These are phyloP conservation scores for Sesia bembeciformis DNA, from an alignment of 2,888 invertebrate species.

Conservation along the genomic window DNA sequence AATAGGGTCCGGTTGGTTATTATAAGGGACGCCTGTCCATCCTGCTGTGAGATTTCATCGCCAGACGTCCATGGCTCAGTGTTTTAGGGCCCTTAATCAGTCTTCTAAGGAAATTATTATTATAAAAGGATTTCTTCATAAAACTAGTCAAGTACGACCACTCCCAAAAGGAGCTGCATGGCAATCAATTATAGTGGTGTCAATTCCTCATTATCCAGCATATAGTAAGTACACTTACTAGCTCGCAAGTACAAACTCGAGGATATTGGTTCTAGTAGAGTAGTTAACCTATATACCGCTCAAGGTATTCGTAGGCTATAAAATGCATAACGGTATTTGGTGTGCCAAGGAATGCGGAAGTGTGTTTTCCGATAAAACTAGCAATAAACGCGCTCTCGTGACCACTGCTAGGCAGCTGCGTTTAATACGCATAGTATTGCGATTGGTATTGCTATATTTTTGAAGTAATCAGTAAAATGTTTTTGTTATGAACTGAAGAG, in stretches of 20 bases:
- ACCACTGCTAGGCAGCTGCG: constrained; percentile 18
- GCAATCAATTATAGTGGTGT: background rate
- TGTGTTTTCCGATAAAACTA: constrained; percentile 57
- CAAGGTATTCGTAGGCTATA: constrained; percentile 19
- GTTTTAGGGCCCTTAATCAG: too few species aligned
- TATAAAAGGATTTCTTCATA: too few species aligned
- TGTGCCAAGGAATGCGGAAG: constrained; percentile 55
- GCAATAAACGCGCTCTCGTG: constrained; percentile 47
- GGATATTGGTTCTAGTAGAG: background rate
- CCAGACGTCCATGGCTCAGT: too few species aligned
- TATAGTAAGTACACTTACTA: background rate
- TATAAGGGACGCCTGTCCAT: too few species aligned
- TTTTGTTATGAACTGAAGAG: too few species aligned
- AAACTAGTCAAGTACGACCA: too few species aligned
- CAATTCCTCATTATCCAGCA: background rate
- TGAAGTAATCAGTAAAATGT: too few species aligned
- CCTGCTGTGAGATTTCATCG: too few species aligned
- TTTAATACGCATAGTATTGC: background rate
- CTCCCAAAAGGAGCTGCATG: too few species aligned
- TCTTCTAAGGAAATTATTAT: too few species aligned
- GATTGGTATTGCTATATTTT: too few species aligned
- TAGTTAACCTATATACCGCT: constrained; percentile 1
- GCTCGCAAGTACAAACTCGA: background rate
- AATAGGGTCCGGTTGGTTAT: too few species aligned
- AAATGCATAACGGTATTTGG: constrained; percentile 41